A percentile compares a stretch with the other conserved stretches of the same genome.
Conservation (phyloP, 2,797 vertebrate genomes). For the Lepilemur ruficaudatus region DNA sequence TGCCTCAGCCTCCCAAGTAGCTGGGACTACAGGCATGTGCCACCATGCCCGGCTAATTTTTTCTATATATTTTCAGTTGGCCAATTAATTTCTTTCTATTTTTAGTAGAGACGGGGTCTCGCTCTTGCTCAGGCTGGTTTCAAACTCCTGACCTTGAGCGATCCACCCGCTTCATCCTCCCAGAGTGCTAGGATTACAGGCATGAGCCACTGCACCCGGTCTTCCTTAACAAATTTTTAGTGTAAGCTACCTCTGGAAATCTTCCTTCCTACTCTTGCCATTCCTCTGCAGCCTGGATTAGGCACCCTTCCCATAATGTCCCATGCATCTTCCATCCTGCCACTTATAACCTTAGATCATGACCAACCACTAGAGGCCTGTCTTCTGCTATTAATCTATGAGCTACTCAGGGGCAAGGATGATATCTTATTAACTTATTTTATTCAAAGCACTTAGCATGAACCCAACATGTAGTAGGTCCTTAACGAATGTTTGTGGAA, state of each 20-base stretch:
- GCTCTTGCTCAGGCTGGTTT: no score
- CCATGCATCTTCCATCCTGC: not conserved
- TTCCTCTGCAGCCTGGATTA: not conserved
- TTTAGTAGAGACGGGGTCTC: no score
- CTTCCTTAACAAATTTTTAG: conserved; percentile 9
- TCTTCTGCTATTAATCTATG: not conserved
- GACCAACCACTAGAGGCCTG: not conserved
- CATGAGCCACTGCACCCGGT: not conserved
- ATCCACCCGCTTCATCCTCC: no score
- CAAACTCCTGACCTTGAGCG: no score
- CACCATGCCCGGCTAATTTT: no score
- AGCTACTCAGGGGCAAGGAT: not conserved
- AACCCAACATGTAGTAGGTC: not conserved
- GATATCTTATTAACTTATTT: not conserved
- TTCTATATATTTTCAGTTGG: no score
- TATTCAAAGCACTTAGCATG: not conserved
- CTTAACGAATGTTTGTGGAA: not conserved
- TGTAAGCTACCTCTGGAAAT: conserved; percentile 3
- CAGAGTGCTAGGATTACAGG: no score
- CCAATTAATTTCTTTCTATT: no score
- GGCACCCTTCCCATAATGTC: not conserved
- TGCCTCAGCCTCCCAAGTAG: no score
- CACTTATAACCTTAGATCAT: not conserved
- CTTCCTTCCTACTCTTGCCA: not conserved
- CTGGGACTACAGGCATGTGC: no score